phyloP scores from a whole-genome alignment of 2,888 invertebrate genomes.

The Cactoblastis cactorum region DNA sequence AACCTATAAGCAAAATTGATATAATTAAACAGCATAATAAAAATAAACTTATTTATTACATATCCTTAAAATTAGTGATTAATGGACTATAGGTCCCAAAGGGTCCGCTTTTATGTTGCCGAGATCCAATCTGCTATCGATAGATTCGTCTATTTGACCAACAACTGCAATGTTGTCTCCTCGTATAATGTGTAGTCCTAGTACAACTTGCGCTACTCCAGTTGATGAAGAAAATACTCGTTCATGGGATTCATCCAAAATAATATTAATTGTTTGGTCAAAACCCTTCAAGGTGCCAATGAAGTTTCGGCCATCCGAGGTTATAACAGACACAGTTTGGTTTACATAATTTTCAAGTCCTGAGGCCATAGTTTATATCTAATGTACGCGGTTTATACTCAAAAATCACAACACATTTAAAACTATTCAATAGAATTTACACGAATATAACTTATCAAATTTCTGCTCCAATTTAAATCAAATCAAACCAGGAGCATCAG shows the following conservation, averaged over 20 bases:
- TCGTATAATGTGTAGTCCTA: constrained; percentile 97
- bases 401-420: constrained; percentile 1
- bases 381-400: background rate
- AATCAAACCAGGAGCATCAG: background rate
- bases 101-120: constrained; percentile 91
- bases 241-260: constrained; percentile 98
- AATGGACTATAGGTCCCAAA: constrained; percentile 89
- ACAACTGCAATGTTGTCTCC: constrained; percentile 98
- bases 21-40: constrained; percentile 21
- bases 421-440: background rate
- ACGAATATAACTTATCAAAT: background rate
- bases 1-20: no score
- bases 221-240: constrained; percentile 95
- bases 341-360: constrained; percentile 93
- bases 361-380: constrained; percentile 82
- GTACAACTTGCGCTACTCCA: constrained; percentile 91
- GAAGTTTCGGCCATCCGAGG: constrained; percentile 97
- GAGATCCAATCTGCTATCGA: constrained; percentile 89
- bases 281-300: constrained; percentile 98
- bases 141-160: constrained; percentile 90
- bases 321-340: constrained; percentile 96
- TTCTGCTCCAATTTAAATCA: background rate
- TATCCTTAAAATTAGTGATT: constrained; percentile 30
- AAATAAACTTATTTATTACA: constrained; percentile 41
- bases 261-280: constrained; percentile 99